Percentiles rank a stretch among this genome's conserved stretches.
Conservation (phyloP, 2,797 vertebrate species). For the Cyprinella venusta region DNA sequence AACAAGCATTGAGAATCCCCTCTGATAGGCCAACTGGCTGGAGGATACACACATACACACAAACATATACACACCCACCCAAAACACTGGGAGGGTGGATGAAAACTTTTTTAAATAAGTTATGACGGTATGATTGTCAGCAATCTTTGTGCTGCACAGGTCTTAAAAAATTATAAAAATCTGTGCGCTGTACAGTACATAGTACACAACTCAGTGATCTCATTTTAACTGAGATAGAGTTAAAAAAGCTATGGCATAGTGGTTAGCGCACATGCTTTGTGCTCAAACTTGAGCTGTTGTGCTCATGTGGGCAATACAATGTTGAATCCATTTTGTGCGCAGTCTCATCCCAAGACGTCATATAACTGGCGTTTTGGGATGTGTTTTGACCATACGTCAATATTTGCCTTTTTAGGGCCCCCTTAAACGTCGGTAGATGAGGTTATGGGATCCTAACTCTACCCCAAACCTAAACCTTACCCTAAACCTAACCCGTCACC, state of each 20-base stretch:
- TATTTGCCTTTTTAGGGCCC: too few species aligned
- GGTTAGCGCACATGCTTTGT: background rate
- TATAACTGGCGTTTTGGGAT: too few species aligned
- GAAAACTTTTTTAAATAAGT: constrained; percentile 6
- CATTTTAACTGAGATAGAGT: too few species aligned
- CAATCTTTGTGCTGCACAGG: background rate
- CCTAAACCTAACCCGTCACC: too few species aligned
- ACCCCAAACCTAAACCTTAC: too few species aligned
- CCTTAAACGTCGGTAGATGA: too few species aligned
- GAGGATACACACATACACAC: constrained; percentile 27
- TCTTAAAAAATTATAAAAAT: background rate
- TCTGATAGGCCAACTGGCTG: constrained; percentile 41
- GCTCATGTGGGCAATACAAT: background rate
- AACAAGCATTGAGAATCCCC: constrained; percentile 77
- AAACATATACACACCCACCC: constrained; percentile 14
- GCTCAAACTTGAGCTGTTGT: background rate
- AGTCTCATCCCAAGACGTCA: too few species aligned
- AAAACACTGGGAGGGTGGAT: constrained; percentile 12
- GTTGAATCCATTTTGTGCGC: too few species aligned
- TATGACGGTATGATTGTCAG: constrained; percentile 14
- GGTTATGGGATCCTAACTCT: too few species aligned
- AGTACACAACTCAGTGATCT: background rate
- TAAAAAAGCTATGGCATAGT: background rate
- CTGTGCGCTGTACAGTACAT: background rate
- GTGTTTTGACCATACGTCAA: too few species aligned